Percentiles rank a stretch among this genome's conserved stretches.
phyloP scores from a whole-genome alignment of 2,113 vertebrate genomes.

The Tichodroma muraria region DNA sequence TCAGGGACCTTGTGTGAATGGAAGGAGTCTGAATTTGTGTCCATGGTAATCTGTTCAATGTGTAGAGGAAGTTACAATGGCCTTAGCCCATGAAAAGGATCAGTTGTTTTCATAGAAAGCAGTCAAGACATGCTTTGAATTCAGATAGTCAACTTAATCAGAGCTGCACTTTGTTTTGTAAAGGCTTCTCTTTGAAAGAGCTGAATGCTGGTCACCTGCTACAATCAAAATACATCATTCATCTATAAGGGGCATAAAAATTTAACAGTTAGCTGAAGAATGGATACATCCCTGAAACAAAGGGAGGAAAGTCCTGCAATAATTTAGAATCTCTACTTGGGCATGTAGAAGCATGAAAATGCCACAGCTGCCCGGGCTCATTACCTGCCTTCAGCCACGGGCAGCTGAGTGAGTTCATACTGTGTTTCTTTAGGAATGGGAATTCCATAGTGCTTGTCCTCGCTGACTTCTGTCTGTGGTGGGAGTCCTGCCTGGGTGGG shows the following conservation, averaged over 20 bases:
- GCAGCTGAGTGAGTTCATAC: not conserved
- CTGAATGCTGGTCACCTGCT: constrained; percentile 4
- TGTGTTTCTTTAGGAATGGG: not conserved
- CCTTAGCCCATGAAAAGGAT: constrained; percentile 69
- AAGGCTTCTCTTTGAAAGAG: constrained; percentile 16
- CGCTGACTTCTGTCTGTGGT: rapidly evolving
- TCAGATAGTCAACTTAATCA: constrained; percentile 71
- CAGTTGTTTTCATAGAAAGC: constrained; percentile 71
- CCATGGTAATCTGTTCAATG: constrained; percentile 73
- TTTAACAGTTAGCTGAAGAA: not conserved
- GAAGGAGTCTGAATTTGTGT: constrained; percentile 67
- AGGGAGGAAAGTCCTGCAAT: not conserved
- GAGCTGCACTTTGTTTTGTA: constrained; percentile 45
- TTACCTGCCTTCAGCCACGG: not conserved
- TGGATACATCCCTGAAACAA: not conserved
- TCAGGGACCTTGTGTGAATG: constrained; percentile 34
- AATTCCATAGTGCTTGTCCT: not conserved
- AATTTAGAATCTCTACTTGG: not conserved
- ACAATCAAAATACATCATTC: constrained; percentile 22
- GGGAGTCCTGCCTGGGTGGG: not conserved
- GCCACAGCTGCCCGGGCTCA: not conserved
- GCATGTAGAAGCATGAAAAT: not conserved
- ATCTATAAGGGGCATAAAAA: constrained; percentile 15
- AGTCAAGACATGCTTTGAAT: constrained; percentile 74
- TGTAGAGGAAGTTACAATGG: constrained; percentile 72